Conservation (phyloP, 2,797 vertebrate species). For the Hozukius guyotensis region DNA sequence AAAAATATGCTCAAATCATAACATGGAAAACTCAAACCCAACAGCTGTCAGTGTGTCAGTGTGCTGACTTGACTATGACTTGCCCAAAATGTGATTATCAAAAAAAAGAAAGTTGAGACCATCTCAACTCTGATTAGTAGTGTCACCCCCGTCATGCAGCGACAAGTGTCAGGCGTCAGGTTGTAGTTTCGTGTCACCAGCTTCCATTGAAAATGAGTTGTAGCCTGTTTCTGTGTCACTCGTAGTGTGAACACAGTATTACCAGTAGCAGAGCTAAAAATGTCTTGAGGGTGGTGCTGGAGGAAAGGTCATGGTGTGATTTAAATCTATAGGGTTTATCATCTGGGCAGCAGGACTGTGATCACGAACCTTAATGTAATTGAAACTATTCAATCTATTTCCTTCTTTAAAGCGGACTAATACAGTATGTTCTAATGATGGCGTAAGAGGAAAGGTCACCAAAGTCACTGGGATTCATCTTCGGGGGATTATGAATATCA, state of each 20-base stretch:
- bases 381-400: neutral
- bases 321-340: neutral
- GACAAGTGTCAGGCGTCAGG: accelerated
- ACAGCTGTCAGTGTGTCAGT: too few species aligned
- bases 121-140: too few species aligned
- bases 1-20: too few species aligned
- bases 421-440: neutral
- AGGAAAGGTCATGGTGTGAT: neutral
- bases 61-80: too few species aligned
- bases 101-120: too few species aligned
- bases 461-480: neutral
- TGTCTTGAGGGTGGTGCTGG: accelerated
- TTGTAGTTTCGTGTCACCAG: too few species aligned
- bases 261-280: too few species aligned
- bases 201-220: too few species aligned
- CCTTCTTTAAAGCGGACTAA: neutral
- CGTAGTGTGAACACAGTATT: too few species aligned
- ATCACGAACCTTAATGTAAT: neutral
- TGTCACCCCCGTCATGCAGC: accelerated
- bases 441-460: neutral
- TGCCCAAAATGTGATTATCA: too few species aligned
- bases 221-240: too few species aligned
- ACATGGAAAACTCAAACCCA: too few species aligned
- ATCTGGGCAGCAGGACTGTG: neutral
- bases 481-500: neutral